These are phyloP conservation scores for Lagria hirta DNA, from an alignment of 2,888 invertebrate genomes.

Conservation along the genomic window DNA sequence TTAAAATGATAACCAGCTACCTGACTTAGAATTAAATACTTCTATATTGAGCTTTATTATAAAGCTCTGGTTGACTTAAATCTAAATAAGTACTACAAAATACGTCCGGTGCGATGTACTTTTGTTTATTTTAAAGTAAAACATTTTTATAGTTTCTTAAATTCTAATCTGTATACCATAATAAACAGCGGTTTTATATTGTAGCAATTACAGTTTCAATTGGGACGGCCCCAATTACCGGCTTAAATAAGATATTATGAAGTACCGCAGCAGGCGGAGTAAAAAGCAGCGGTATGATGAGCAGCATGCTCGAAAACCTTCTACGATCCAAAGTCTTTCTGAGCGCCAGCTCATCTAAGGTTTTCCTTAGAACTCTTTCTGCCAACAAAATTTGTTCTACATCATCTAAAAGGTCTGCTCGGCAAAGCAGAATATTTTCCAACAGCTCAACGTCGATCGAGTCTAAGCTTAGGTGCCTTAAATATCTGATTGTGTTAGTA, in stretches of 20 bases:
- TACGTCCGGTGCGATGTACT: too few species aligned
- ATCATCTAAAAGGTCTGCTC: conserved; percentile 45
- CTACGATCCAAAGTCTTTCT: conserved; percentile 35
- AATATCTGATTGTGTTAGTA: conserved; percentile 32
- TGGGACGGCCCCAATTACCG: conserved; percentile 51
- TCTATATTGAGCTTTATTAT: too few species aligned
- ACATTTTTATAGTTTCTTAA: not conserved
- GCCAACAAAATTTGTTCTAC: conserved; percentile 37
- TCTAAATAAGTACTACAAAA: too few species aligned
- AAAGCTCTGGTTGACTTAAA: too few species aligned
- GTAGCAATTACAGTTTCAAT: conserved; percentile 54
- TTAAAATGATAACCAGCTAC: too few species aligned
- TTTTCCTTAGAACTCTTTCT: conserved; percentile 31
- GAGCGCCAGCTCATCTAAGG: conserved; percentile 35
- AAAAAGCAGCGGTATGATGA: conserved; percentile 44
- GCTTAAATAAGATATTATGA: conserved; percentile 48
- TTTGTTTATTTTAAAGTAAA: too few species aligned
- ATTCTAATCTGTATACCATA: not conserved
- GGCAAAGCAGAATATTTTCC: conserved; percentile 48
- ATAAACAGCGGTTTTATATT: too few species aligned
- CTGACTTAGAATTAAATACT: too few species aligned
- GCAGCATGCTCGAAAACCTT: conserved; percentile 41
- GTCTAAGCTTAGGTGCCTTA: conserved; percentile 41
- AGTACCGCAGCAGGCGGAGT: conserved; percentile 42
- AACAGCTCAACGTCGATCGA: conserved; percentile 41